Base-by-base conservation (phyloP, 2,797 vertebrate species). In the Limnodromus scolopaceus region DNA sequence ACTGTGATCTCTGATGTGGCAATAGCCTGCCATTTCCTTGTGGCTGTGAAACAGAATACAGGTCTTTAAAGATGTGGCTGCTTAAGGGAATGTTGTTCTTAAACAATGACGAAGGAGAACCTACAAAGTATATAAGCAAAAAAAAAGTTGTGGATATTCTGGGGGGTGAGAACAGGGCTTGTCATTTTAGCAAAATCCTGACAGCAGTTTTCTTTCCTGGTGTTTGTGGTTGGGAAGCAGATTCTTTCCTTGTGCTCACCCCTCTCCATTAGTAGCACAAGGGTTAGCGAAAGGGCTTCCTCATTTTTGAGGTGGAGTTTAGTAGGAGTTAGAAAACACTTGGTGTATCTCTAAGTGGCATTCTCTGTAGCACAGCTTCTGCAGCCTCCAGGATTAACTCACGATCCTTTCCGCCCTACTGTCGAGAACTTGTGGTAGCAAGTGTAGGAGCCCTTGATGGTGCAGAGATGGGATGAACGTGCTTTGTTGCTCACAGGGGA, bases 261-360 rank as follows among this genome's bases (percentile, higher is more conserved):
- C 13, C n/a, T 41, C 6, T 11, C 22, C 5, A 0, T 14, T 36
- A 9, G 19, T 5, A 10, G 36, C 23, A 43, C 2, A 7, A 32
- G 24, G 16, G 32, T 14, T 39, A 9, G 38, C 23, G 22, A 7
- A 10, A n/a, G 24, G 13, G 9, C 4, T 34, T 55, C 48, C 39
- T 24, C 43, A 27, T 6, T 27, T 72, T 11, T 32, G 64, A 32
- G 45, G n/a, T 66, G 22, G 17, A 11, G 27, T 30, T 34, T 23
- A 12, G 20, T 16, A 43, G 41, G 36, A 25, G 22, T 11, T n/a
- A 30, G 38, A 41, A 41, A 41, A 23, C 46, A 4, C 6, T 18
- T 1, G 0, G 3, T 10, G 39, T 80, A 7, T 28, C 45, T 23
- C 49, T 7, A 46, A 46, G 45, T 15, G 46, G 13, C 23, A 48